Conservation (phyloP, 2,113 vertebrate genomes). For the Grammomys surdaster region DNA sequence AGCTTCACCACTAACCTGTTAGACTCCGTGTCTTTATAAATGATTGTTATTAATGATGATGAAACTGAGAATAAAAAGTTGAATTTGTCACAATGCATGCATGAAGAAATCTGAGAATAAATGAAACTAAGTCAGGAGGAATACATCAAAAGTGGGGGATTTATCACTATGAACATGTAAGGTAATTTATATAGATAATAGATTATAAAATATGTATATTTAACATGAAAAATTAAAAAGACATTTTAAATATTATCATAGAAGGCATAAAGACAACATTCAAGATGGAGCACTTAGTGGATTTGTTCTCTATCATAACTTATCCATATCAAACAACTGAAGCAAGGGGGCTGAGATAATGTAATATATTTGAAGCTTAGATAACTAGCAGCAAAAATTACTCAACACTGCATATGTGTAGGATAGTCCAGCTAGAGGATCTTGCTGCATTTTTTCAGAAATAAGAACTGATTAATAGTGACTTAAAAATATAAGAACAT, state of each 20-base stretch:
- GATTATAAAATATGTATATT: not conserved
- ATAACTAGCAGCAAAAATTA: not conserved
- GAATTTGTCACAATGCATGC: not conserved
- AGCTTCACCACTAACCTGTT: not conserved
- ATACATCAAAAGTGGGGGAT: not conserved
- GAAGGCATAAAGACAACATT: not conserved
- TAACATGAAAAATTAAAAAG: not conserved
- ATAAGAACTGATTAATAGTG: not conserved
- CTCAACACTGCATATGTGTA: not conserved
- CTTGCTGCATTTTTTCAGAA: not conserved
- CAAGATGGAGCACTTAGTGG: not conserved
- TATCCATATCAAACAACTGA: not conserved
- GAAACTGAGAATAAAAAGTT: not conserved
- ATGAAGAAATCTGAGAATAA: not conserved
- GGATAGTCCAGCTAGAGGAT: not conserved
- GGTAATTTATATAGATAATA: not conserved
- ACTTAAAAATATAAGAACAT: not conserved
- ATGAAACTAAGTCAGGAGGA: not conserved
- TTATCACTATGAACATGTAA: not conserved
- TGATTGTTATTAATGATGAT: not conserved
- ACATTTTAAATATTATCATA: not conserved
- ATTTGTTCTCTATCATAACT: not conserved
- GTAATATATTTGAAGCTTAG: not conserved
- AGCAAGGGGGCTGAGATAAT: not conserved
- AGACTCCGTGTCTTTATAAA: not conserved